Evolutionary conservation across 2,797 vertebrate species (phyloP).

Genomic region (Eutrigla gurnardus): DNA sequence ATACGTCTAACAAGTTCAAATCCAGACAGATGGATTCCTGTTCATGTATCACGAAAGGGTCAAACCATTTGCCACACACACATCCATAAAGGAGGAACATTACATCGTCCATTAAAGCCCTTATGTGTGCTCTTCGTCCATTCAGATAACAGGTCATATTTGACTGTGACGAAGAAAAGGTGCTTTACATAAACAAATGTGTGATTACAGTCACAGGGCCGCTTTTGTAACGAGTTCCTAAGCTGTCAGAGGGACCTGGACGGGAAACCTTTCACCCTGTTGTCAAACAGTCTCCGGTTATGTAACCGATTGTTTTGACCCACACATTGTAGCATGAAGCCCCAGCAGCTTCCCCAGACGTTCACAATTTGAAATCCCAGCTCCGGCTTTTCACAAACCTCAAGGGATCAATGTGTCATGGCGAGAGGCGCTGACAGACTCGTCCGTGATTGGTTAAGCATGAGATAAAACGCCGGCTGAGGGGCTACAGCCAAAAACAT

Average conservation of each 20-base stretch:
- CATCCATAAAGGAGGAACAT: not conserved
- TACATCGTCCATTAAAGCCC: not conserved
- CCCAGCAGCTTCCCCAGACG: conserved; percentile 41
- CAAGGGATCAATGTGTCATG: conserved; percentile 42
- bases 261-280: conserved; percentile 6
- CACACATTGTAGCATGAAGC: conserved; percentile 7
- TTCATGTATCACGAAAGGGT: not conserved
- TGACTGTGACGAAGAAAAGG: conserved; percentile 20
- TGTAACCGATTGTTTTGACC: conserved; percentile 52
- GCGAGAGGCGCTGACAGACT: conserved; percentile 29
- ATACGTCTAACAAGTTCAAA: not conserved
- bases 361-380: conserved; percentile 51
- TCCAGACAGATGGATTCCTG: not conserved
- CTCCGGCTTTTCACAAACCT: conserved; percentile 34
- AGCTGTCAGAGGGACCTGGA: conserved; percentile 6
- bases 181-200: conserved; percentile 49
- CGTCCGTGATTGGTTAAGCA: conserved; percentile 11
- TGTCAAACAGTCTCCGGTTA: conserved; percentile 49
- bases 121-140: not conserved
- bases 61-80: not conserved
- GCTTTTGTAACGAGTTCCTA: conserved; percentile 7
- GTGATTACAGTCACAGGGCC: not conserved
- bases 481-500: conserved; percentile 6
- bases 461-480: conserved; percentile 28
- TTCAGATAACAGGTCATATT: conserved; percentile 26